Conservation (phyloP, 2,888 invertebrate species). For the Lamproptera curius region DNA sequence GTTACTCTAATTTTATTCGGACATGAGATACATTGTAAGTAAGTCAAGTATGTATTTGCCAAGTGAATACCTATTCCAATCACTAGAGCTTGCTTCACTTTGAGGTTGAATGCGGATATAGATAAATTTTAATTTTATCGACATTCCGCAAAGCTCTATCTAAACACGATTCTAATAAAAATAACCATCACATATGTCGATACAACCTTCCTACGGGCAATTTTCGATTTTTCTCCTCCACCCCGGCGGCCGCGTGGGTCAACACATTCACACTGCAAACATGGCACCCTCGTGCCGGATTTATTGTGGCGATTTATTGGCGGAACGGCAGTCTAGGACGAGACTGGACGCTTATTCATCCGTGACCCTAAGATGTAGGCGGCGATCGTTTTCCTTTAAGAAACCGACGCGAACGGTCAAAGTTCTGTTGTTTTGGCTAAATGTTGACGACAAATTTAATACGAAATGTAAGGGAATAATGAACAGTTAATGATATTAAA, state of each 20-base stretch:
- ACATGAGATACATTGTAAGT: too few species aligned
- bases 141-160: background rate
- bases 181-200: too few species aligned
- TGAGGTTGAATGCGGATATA: too few species aligned
- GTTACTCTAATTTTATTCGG: too few species aligned
- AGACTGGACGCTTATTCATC: background rate
- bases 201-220: constrained; percentile 30
- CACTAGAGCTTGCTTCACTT: too few species aligned
- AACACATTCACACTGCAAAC: constrained; percentile 54
- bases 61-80: background rate
- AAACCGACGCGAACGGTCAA: too few species aligned
- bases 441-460: too few species aligned
- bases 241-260: constrained; percentile 47
- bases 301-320: constrained; percentile 45
- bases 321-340: constrained; percentile 27
- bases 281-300: constrained; percentile 47
- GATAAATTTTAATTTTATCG: too few species aligned
- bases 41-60: too few species aligned
- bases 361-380: too few species aligned
- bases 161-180: background rate
- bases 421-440: too few species aligned
- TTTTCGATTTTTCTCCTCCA: constrained; percentile 18
- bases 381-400: too few species aligned
- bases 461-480: background rate
- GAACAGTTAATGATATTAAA: background rate